Base-by-base conservation (phyloP, 2,113 vertebrate species). In the Bufo gargarizans region DNA sequence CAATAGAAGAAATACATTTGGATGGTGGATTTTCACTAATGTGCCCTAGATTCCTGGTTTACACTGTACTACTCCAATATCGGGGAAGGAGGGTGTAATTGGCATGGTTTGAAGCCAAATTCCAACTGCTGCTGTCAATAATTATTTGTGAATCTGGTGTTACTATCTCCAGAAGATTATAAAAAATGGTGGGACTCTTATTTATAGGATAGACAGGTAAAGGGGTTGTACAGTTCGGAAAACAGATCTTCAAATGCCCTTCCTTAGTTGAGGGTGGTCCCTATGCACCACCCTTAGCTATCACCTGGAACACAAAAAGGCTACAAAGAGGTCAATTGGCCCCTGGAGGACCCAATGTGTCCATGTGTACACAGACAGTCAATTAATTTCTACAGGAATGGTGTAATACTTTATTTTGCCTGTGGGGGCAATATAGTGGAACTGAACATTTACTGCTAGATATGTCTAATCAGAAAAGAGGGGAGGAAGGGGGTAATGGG, bases 111-210 rank as follows among this genome's bases (percentile, higher is more conserved):
- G 8, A 47, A 47, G 71, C 71, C 71, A 74, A 74, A 74, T 74
- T 47, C 71, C 43, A 47, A 74, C 71, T 74, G 71, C 71, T 74
- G 43, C 43, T 47, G 33, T 47, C 71, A 74, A 33, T 33, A 33
- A 74, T 74, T 74, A 74, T 33, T 74, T 74, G 71, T 45, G 71
- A 47, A 74, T 74, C 71, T 74, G 71, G 71, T 74, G 71, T 45
- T 74, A 74, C 71, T 74, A 74, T 43, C 14, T 47, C 14, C 43
- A 71, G 71, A 14, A 74, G 43, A 74, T 17, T 43, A 74, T 74
- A 33, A 43, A 43, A 47, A 74, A 74, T 47, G 47, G 71, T 47
- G 71, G 71, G 43, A 47, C 14, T 72, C 14, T 43, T 74, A 74
- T 74, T 17, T 74, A 74, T 74, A 74, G 71, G 33, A 33, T 33